phyloP scores from a whole-genome alignment of 2,797 vertebrate species.

The Pelobates cultripes region DNA sequence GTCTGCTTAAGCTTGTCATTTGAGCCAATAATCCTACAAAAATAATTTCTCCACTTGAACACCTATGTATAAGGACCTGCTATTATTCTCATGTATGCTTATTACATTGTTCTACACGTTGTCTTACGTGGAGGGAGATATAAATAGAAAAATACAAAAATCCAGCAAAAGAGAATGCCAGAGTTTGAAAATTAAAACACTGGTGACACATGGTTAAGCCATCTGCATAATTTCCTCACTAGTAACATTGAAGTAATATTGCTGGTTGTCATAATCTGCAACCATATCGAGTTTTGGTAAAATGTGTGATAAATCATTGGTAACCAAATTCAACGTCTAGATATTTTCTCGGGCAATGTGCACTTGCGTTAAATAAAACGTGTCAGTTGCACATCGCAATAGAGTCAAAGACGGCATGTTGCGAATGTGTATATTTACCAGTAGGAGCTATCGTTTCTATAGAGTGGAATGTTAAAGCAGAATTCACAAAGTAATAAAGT shows the following conservation, averaged over 20 bases:
- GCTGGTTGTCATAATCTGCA: constrained; percentile 23
- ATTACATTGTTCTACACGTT: too few relatives aligned
- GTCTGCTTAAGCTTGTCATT: too few relatives aligned
- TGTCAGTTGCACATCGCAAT: constrained; percentile 2
- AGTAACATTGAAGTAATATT: neutral
- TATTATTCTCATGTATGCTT: too few relatives aligned
- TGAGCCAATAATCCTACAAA: too few relatives aligned
- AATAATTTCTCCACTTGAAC: too few relatives aligned
- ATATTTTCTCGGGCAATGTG: neutral
- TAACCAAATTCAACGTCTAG: constrained; percentile 21
- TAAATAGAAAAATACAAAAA: too few relatives aligned
- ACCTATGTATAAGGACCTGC: too few relatives aligned
- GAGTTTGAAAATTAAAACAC: neutral
- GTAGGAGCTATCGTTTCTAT: neutral
- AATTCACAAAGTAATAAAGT: neutral
- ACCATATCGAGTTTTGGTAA: neutral
- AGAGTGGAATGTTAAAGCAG: neutral
- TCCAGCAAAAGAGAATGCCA: neutral
- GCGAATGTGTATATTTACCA: neutral
- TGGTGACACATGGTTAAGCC: constrained; percentile 23
- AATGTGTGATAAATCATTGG: constrained; percentile 33
- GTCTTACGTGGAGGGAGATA: too few relatives aligned
- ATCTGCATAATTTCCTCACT: constrained; percentile 37
- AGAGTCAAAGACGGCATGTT: neutral
- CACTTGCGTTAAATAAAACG: constrained; percentile 9